Conservation (phyloP, 2,797 vertebrate species). For the Lithobates pipiens region DNA sequence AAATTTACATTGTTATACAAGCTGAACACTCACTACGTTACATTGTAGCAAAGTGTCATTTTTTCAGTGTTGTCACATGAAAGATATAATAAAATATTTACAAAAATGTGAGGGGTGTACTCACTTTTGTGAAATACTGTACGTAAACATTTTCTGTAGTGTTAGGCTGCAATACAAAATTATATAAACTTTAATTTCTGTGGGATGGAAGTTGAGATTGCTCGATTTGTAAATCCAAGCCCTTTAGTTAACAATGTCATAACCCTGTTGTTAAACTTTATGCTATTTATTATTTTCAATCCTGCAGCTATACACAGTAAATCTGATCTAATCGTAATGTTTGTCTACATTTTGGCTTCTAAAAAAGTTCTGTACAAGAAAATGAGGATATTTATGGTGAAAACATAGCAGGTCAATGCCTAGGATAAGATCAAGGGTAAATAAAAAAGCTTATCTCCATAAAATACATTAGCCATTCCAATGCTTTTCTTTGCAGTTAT, state of each 20-base stretch:
- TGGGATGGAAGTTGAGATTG: background rate
- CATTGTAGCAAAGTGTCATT: too few relatives aligned
- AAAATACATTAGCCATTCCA: background rate
- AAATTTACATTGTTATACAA: too few relatives aligned
- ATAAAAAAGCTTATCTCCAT: background rate
- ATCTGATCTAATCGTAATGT: background rate
- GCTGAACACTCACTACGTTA: too few relatives aligned
- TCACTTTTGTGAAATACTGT: too few relatives aligned
- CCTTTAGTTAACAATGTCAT: background rate
- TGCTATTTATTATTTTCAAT: background rate
- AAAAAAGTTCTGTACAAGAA: background rate
- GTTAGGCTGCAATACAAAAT: too few relatives aligned
- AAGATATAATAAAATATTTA: too few relatives aligned
- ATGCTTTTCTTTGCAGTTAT: constrained; percentile 19
- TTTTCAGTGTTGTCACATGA: too few relatives aligned
- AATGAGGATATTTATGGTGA: background rate
- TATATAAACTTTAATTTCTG: background rate
- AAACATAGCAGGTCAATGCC: background rate
- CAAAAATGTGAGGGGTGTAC: too few relatives aligned
- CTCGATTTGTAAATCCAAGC: background rate
- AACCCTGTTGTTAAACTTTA: background rate
- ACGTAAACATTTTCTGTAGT: too few relatives aligned
- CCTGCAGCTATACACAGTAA: background rate
- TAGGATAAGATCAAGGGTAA: background rate
- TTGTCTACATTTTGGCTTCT: background rate